These are phyloP conservation scores for Brachyptera risi DNA, from an alignment of 2,888 invertebrate genomes.

Conservation along the genomic window DNA sequence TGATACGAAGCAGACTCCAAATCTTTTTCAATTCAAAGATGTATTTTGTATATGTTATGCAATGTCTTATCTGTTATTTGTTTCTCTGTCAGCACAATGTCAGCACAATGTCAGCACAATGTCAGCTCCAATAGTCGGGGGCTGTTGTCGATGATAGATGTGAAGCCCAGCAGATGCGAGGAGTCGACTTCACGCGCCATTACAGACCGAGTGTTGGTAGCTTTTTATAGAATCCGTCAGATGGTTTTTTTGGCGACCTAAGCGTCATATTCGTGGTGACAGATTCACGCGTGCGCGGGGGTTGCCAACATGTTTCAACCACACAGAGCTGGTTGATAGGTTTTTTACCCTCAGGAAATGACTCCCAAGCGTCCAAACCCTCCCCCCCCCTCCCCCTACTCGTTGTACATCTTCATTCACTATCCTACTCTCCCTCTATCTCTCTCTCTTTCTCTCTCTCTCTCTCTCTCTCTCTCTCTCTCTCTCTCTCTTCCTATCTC, in stretches of 20 bases:
- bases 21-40: too few relatives aligned
- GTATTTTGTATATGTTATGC: too few relatives aligned
- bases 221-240: neutral
- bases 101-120: too few relatives aligned
- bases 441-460: too few relatives aligned
- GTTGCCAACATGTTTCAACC: neutral
- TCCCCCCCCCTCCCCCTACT: neutral
- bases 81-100: too few relatives aligned
- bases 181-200: neutral
- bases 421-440: too few relatives aligned
- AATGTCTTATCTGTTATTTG: too few relatives aligned
- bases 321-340: neutral
- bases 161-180: neutral
- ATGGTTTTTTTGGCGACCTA: constrained; percentile 1
- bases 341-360: constrained; percentile 17
- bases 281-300: neutral
- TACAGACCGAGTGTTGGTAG: neutral
- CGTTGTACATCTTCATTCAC: neutral
- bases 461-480: too few relatives aligned
- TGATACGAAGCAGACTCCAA: too few relatives aligned
- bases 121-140: too few relatives aligned
- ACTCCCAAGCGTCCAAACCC: constrained; percentile 1
- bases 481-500: too few relatives aligned
- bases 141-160: too few relatives aligned
- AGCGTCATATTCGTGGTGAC: constrained; percentile 13